A percentile compares a stretch with the other conserved stretches of the same genome.
Evolutionary conservation across 2,888 invertebrate species (phyloP).

Genomic region (Cabera pusaria): DNA sequence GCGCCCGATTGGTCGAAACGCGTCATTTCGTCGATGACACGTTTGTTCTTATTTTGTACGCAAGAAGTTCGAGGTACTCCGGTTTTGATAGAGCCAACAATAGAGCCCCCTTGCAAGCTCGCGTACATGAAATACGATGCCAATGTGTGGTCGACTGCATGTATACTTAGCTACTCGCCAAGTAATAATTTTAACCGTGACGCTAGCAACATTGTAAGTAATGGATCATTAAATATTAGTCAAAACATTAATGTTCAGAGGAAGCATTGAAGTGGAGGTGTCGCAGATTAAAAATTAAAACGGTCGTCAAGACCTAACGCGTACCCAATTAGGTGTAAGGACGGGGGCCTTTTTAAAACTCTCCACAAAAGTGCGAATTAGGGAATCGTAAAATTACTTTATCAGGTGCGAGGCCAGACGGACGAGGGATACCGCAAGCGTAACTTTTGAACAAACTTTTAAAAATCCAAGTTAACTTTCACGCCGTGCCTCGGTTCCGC

Average conservation of each 20-base stretch:
- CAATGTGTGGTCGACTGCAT: constrained; percentile 48
- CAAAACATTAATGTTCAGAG: constrained; percentile 32
- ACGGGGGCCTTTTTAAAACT: constrained; percentile 70
- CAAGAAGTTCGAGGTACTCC: constrained; percentile 71
- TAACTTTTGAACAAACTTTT: constrained; percentile 75
- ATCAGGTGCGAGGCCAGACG: constrained; percentile 71
- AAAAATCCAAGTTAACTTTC: constrained; percentile 80
- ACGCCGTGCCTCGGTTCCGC: constrained; percentile 44
- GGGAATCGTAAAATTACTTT: constrained; percentile 78
- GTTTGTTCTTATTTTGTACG: constrained; percentile 81
- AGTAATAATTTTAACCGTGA: constrained; percentile 35
- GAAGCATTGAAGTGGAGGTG: constrained; percentile 22
- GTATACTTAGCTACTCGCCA: constrained; percentile 21
- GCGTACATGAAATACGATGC: constrained; percentile 57
- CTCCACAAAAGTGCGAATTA: constrained; percentile 78
- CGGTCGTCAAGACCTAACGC: constrained; percentile 57
- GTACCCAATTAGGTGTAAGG: constrained; percentile 63
- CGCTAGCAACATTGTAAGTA: constrained; percentile 21
- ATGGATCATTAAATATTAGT: constrained; percentile 26
- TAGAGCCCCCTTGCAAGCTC: constrained; percentile 52
- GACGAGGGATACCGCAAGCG: constrained; percentile 57
- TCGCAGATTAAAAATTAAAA: constrained; percentile 57
- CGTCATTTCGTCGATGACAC: constrained; percentile 82
- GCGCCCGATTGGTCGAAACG: constrained; percentile 82
- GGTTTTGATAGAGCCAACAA: constrained; percentile 70